A percentile compares a stretch with the other conserved stretches of the same genome.
phyloP scores from a whole-genome alignment of 2,797 vertebrate genomes.

The Distichodus sexfasciatus region DNA sequence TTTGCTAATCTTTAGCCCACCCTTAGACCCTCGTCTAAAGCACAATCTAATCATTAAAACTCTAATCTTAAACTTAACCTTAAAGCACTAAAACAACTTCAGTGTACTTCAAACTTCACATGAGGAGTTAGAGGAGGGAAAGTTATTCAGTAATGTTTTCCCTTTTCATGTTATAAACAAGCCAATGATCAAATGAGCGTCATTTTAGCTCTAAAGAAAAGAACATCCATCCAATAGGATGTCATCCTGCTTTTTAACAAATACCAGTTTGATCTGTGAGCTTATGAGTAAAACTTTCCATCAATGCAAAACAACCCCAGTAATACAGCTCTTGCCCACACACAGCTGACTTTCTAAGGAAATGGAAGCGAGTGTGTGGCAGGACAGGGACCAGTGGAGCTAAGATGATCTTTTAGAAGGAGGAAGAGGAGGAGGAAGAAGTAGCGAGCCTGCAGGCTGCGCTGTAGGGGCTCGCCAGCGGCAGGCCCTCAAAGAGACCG shows the following conservation, averaged over 20 bases:
- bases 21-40: too few species aligned
- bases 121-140: too few species aligned
- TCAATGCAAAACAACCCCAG: background rate
- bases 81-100: too few species aligned
- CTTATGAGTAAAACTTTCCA: background rate
- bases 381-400: conserved; percentile 22
- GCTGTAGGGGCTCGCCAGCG: background rate
- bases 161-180: too few species aligned
- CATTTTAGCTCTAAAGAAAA: background rate
- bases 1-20: too few species aligned
- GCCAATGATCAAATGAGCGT: too few species aligned
- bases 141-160: too few species aligned
- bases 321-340: background rate
- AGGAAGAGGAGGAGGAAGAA: too few species aligned
- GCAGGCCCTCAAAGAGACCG: conserved; percentile 32
- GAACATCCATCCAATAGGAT: background rate
- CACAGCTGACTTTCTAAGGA: background rate
- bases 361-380: background rate
- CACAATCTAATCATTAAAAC: too few species aligned
- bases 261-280: background rate
- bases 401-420: conserved; percentile 11
- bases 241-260: background rate
- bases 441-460: too few species aligned
- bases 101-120: too few species aligned
- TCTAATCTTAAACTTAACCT: too few species aligned